Percentiles rank a stretch among this genome's conserved stretches.
Conservation (phyloP, 1,140 invertebrate species). For the Eufriesea mexicana region DNA sequence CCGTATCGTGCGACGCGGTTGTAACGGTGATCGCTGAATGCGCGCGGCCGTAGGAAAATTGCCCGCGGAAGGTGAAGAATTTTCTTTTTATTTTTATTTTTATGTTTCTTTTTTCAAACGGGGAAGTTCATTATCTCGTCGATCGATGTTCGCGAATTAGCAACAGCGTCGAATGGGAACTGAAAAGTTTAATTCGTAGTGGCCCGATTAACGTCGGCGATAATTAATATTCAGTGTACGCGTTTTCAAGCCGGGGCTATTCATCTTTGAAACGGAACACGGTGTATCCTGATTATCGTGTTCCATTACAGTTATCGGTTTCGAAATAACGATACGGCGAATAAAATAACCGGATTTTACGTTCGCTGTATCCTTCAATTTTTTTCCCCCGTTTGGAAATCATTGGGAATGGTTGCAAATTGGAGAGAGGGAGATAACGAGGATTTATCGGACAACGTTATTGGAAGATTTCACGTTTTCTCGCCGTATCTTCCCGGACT, state of each 20-base stretch:
- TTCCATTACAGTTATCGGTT: neutral
- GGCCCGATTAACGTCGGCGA: neutral
- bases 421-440: too few relatives aligned
- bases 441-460: too few relatives aligned
- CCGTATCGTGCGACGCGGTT: neutral
- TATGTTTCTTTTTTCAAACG: neutral
- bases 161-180: neutral
- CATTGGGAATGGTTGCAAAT: neutral
- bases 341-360: neutral
- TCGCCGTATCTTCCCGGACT: neutral
- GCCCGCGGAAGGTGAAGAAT: neutral
- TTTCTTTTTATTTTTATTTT: too few relatives aligned
- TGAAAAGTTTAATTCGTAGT: neutral
- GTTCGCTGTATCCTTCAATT: neutral
- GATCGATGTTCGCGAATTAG: neutral
- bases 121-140: neutral
- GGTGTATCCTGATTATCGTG: neutral
- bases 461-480: neutral
- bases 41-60: too few relatives aligned
- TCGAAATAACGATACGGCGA: neutral
- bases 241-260: neutral
- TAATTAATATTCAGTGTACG: conserved; percentile 13
- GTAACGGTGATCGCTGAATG: neutral
- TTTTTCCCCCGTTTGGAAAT: neutral
- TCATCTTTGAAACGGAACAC: neutral